Evolutionary conservation across 2,888 invertebrate genomes (phyloP).

Genomic region (Herminia tarsipennalis): DNA sequence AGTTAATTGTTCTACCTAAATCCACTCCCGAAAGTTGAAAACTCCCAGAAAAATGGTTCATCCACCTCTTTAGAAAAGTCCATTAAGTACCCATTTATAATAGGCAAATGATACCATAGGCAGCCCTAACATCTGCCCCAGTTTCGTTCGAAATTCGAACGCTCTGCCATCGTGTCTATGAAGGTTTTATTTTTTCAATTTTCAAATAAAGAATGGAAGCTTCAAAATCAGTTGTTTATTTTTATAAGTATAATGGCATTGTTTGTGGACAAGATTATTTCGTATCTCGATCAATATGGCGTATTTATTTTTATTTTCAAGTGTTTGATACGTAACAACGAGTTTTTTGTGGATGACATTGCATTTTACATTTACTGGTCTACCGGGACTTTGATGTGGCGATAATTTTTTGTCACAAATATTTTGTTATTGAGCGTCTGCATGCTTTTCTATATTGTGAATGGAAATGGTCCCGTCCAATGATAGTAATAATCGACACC

Average conservation of each 20-base stretch:
- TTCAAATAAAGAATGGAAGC: conserved; percentile 67
- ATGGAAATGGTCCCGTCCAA: conserved; percentile 2
- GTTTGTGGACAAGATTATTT: conserved; percentile 76
- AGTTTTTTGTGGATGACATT: conserved; percentile 66
- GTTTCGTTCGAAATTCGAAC: conserved; percentile 67
- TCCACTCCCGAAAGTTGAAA: too few relatives aligned
- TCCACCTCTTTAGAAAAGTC: too few relatives aligned
- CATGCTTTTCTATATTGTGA: conserved; percentile 10
- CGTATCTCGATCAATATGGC: conserved; percentile 73
- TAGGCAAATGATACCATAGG: conserved; percentile 3
- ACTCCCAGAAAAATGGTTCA: too few relatives aligned
- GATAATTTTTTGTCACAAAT: conserved; percentile 45
- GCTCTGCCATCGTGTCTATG: conserved; percentile 69
- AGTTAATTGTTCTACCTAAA: too few relatives aligned
- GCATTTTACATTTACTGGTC: conserved; percentile 53
- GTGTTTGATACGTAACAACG: conserved; percentile 56
- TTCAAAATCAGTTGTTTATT: conserved; percentile 68
- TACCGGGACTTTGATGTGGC: conserved; percentile 40
- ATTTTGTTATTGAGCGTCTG: conserved; percentile 17
- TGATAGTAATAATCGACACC: too few relatives aligned
- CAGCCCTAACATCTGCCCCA: conserved; percentile 66
- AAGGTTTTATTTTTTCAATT: conserved; percentile 66
- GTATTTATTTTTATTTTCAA: conserved; percentile 58
- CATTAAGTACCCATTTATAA: too few relatives aligned
- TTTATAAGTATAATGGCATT: conserved; percentile 77